These are phyloP conservation scores for Menura novaehollandiae DNA, from an alignment of 2,113 vertebrate species.

Conservation along the genomic window DNA sequence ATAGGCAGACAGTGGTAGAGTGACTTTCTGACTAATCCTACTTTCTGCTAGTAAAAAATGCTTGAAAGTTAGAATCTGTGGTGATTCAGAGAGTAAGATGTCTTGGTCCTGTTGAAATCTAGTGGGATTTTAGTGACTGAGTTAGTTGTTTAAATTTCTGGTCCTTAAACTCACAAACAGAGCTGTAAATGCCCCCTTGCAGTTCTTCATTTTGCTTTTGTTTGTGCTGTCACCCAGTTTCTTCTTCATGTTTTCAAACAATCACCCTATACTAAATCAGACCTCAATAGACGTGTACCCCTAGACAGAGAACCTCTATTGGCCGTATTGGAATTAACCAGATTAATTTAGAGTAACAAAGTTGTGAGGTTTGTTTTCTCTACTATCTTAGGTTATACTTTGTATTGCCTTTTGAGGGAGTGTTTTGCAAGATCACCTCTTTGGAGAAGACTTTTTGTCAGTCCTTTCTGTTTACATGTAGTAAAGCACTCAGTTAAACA, in stretches of 20 bases:
- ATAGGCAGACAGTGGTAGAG: background rate
- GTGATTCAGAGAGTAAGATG: background rate
- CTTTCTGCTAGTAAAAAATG: background rate
- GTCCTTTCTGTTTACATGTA: background rate
- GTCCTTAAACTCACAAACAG: background rate
- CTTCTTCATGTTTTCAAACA: background rate
- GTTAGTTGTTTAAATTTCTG: background rate
- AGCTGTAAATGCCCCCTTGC: background rate
- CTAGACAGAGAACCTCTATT: background rate
- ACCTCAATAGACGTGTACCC: fast-evolving
- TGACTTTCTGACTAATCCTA: background rate
- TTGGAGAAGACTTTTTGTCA: background rate
- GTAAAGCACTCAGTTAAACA: background rate
- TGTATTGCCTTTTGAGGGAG: background rate
- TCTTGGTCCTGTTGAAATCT: background rate
- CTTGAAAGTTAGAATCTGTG: background rate
- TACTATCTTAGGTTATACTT: background rate
- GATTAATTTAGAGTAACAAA: background rate
- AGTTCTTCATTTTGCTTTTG: background rate
- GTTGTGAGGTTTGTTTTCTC: background rate
- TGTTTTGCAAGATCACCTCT: background rate
- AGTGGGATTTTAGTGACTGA: background rate
- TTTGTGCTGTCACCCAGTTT: background rate
- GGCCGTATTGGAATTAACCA: background rate
- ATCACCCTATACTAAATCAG: background rate